Conservation (phyloP, 2,797 vertebrate genomes). For the Triplophysa bombifrons region DNA sequence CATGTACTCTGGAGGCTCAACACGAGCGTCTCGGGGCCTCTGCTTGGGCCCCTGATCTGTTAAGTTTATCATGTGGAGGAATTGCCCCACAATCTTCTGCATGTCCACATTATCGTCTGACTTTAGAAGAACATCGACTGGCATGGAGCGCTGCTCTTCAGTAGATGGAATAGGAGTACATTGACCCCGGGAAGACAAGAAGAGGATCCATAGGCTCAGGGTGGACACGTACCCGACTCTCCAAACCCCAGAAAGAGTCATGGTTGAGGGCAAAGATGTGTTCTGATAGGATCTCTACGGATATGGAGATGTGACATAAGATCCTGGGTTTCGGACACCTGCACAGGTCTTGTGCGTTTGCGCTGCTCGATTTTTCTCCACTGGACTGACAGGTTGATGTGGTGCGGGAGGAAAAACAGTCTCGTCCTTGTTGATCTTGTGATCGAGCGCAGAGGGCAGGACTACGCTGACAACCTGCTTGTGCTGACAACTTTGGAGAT, state of each 20-base stretch:
- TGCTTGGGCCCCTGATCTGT: constrained; percentile 79
- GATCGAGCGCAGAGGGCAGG: constrained; percentile 77
- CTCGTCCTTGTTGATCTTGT: constrained; percentile 78
- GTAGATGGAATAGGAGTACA: constrained; percentile 80
- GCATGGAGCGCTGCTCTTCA: constrained; percentile 70
- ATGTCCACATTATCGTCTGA: constrained; percentile 77
- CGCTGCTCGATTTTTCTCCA: constrained; percentile 53
- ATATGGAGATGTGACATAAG: constrained; percentile 54
- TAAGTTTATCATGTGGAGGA: constrained; percentile 88
- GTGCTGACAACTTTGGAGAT: constrained; percentile 80
- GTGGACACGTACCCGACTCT: constrained; percentile 54
- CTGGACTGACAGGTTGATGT: constrained; percentile 65
- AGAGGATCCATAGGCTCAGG: constrained; percentile 62
- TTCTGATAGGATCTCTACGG: constrained; percentile 60
- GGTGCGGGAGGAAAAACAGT: constrained; percentile 67
- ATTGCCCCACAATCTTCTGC: constrained; percentile 83
- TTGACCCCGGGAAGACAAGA: constrained; percentile 58
- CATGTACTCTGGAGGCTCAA: constrained; percentile 93
- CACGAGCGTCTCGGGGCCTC: constrained; percentile 65
- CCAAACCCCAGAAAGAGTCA: constrained; percentile 63
- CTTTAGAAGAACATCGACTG: constrained; percentile 76
- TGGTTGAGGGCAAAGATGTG: constrained; percentile 56
- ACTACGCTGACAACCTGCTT: constrained; percentile 72
- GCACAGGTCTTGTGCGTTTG: constrained; percentile 36
- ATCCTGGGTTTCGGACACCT: constrained; percentile 60